Evolutionary conservation across 2,113 vertebrate genomes (phyloP).

Genomic region (Erpornis zantholeuca): DNA sequence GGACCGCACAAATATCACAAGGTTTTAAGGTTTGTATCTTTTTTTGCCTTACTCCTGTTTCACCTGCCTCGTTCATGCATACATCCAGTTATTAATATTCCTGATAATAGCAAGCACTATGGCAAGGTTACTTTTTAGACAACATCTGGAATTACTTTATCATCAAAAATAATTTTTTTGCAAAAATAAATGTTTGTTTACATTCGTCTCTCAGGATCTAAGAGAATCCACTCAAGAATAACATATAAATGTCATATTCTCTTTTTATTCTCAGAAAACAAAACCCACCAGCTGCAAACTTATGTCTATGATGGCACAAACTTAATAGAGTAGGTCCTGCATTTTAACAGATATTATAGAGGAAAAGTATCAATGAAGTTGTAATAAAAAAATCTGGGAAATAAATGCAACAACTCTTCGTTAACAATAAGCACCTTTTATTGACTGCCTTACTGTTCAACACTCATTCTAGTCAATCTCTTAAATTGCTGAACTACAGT

Average conservation of each 20-base stretch:
- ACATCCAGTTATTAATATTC: background rate
- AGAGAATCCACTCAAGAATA: background rate
- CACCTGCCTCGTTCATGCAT: background rate
- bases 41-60: background rate
- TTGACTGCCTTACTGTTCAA: background rate
- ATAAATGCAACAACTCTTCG: background rate
- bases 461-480: background rate
- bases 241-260: background rate
- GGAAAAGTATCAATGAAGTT: background rate
- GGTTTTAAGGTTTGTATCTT: background rate
- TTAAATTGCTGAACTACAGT: background rate
- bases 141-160: background rate
- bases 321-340: background rate
- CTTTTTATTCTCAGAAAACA: background rate
- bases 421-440: conserved; percentile 43
- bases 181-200: background rate
- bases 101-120: background rate
- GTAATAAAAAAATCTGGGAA: background rate
- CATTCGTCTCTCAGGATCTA: background rate
- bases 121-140: background rate
- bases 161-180: background rate
- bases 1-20: background rate
- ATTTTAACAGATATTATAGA: background rate
- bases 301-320: background rate
- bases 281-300: background rate